Evolutionary conservation across 2,888 invertebrate species (phyloP), one percentile per base, ranked within the genome.

Genomic region (Crepidodera aurea): DNA sequence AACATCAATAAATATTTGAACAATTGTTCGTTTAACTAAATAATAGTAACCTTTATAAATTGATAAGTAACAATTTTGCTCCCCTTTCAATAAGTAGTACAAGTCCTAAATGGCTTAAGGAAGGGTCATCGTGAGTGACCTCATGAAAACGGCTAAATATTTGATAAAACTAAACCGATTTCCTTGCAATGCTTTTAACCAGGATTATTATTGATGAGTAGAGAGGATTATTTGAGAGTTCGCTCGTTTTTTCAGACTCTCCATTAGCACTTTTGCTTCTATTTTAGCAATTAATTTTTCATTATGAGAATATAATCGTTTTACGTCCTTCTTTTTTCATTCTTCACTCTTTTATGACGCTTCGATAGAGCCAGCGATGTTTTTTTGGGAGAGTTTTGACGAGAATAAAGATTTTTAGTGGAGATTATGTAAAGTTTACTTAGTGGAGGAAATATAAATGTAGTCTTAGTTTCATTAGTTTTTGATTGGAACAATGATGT

Each of bases 161-260:
- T 78, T 74, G 69, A 78, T 75, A 73, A 71, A 77, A 78, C 77
- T 77, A 77, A 78, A 77, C 77, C 76, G 77, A 78, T 79, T 78
- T 75, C 67, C 72, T 70, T 65, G 73, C 71, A 70, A 74, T 75
- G 78, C 79, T 79, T 79, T 79, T 77, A 78, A 70, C 74, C 69
- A 29, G 54, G 72, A 75, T 77, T 75, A 78, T 77, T 77, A 78
- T 78, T 78, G 74, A 78, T 77, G 76, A 75, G 72, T 57, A 12
- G 44, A 69, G 69, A 62, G 71, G 72, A 71, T 73, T 71, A 74
- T 73, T 69, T 59, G 65, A 61, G 66, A 71, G 64, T 62, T 62
- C 66, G 56, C 46, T 19, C 62, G 59, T 56, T 60, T 67, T 67
- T 69, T 68, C 68, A 51, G 61, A 59, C 60, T 64, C 60, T 66